phyloP scores from a whole-genome alignment of 2,797 vertebrate species.

The Pseudochirops corinnae region DNA sequence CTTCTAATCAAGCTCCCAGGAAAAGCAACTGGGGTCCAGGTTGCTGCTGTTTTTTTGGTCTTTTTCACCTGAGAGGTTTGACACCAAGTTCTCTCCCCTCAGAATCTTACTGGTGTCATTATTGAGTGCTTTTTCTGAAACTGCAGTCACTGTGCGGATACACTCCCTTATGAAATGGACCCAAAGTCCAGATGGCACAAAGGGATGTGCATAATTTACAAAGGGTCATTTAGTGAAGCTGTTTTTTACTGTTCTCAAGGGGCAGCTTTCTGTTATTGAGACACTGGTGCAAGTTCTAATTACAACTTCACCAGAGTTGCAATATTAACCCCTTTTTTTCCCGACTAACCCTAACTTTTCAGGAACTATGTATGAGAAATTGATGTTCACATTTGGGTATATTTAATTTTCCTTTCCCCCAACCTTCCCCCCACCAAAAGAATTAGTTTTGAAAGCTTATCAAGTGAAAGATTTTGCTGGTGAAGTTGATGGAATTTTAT shows the following conservation, averaged over 20 bases:
- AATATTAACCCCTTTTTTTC: conserved; percentile 77
- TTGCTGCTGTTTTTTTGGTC: conserved; percentile 46
- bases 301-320: conserved; percentile 73
- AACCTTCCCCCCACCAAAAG: background rate
- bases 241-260: conserved; percentile 84
- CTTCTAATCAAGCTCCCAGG: conserved; percentile 64
- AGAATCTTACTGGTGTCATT: conserved; percentile 85
- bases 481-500: conserved; percentile 27
- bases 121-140: conserved; percentile 84
- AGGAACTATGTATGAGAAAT: conserved; percentile 66
- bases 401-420: conserved; percentile 35
- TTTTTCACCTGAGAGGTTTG: conserved; percentile 79
- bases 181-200: conserved; percentile 86
- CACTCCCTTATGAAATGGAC: conserved; percentile 77
- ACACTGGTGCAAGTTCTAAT: conserved; percentile 79
- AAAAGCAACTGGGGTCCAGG: conserved; percentile 68
- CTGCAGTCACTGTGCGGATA: conserved; percentile 74
- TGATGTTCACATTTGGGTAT: conserved; percentile 25
- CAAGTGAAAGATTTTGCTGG: background rate
- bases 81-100: conserved; percentile 85
- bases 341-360: conserved; percentile 64
- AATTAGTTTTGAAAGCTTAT: conserved; percentile 23
- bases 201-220: conserved; percentile 89
- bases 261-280: conserved; percentile 76
- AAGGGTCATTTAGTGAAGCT: conserved; percentile 87